These are phyloP conservation scores for Limnodromus scolopaceus DNA, from an alignment of 2,797 vertebrate genomes.

Conservation along the genomic window DNA sequence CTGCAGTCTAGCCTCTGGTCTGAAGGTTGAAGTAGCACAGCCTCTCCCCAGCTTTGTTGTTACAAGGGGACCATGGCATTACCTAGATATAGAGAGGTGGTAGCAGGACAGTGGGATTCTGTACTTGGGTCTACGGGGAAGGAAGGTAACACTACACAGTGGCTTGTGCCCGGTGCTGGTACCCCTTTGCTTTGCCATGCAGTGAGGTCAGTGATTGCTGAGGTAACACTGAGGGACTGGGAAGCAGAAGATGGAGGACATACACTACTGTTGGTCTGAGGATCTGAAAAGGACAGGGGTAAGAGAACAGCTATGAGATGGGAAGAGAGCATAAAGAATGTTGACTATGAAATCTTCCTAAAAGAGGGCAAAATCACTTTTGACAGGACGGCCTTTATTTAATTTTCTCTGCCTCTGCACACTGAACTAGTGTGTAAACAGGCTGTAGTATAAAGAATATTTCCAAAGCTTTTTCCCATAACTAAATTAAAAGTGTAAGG, in stretches of 20 bases:
- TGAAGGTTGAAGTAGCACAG: not conserved
- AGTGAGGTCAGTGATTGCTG: not conserved
- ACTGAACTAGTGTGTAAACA: not conserved
- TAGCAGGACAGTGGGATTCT: not conserved
- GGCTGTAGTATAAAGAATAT: not conserved
- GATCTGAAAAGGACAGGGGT: not conserved
- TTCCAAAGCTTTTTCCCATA: not conserved
- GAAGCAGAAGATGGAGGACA: not conserved
- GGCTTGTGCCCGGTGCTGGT: not conserved
- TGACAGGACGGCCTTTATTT: not conserved
- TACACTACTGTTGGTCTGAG: not conserved
- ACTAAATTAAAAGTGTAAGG: not conserved
- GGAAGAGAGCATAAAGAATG: not conserved
- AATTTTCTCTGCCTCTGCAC: not conserved
- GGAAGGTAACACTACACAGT: not conserved
- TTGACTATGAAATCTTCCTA: not conserved
- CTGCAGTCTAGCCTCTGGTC: not conserved
- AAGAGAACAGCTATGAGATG: not conserved
- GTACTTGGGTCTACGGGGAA: not conserved
- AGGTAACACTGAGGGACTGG: not conserved
- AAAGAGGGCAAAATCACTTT: not conserved
- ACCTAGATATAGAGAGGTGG: not conserved
- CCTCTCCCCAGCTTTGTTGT: not conserved
- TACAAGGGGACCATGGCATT: not conserved
- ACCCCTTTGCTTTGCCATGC: not conserved